Conservation (phyloP, 2,888 invertebrate genomes). For the Anagyrus pseudococci region DNA sequence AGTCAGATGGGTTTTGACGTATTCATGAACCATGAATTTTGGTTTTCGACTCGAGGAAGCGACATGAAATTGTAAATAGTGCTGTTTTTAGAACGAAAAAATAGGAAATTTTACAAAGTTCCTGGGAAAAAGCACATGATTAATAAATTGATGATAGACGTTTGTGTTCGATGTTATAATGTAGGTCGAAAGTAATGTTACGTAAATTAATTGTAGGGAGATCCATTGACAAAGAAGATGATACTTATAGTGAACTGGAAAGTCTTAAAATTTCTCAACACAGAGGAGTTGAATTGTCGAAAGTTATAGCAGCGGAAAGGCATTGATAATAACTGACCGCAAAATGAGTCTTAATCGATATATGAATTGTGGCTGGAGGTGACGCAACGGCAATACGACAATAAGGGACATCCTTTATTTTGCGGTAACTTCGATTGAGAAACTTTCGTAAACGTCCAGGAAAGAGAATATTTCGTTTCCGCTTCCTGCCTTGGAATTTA, state of each 20-base stretch:
- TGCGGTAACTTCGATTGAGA: conserved; percentile 25
- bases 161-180: no score
- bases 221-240: no score
- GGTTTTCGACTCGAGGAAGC: background rate
- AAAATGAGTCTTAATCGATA: conserved; percentile 9
- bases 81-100: no score
- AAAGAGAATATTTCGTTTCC: conserved; percentile 23
- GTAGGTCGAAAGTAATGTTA: no score
- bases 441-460: conserved; percentile 14
- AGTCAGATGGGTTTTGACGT: conserved; percentile 10
- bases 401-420: conserved; percentile 30
- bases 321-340: conserved; percentile 20
- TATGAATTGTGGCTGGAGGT: conserved; percentile 15
- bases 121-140: no score
- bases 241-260: no score
- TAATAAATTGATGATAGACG: no score
- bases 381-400: conserved; percentile 23
- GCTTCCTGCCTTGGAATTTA: conserved; percentile 32
- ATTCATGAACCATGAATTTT: conserved; percentile 10
- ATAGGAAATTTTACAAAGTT: no score
- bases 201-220: no score
- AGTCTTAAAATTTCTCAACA: no score
- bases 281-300: no score
- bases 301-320: conserved; percentile 17
- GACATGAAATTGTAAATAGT: no score